Evolutionary conservation across 35 echinoderm and acorn worm species (phyloP), one percentile per base, ranked within the genome.

Genomic region (Eucidaris tribuloides): DNA sequence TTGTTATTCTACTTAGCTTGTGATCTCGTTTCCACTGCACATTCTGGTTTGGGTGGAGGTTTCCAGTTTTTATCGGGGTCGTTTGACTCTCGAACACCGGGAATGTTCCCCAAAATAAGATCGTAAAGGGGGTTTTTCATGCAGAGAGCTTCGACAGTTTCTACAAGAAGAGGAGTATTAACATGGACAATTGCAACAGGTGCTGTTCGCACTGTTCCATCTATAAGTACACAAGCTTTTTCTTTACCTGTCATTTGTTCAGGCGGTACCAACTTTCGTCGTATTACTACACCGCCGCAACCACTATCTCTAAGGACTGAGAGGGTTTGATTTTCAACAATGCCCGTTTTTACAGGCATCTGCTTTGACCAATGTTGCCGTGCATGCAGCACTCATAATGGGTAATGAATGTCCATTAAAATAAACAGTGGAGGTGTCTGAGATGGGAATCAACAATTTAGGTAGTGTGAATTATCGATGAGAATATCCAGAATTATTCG

Each of bases 91-190:
- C 84, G 33, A 19, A 86, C 83, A 58, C 83, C 83, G 22, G 7
- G 5, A 9, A 79, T 7, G 78, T 87, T 87, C 20, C 71, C 71
- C 30, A 87, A 30, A 11, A 87, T 79, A 7, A 87, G 39, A 41
- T 87, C 23, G 7, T 87, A 87, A 6, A 87, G 17, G 31, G 36
- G 84, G 40, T 24, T 60, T 1, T 87, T 58, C 68, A 87, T 80
- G 50, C 83, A 79, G 7, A 86, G 38, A 0, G 84, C 84, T 23
- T 38, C 15, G 17, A 87, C 52, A 54, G 22, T 34, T 3, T 46
- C 84, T 39, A 42, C n/a, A 48, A 50, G 79, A 58, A 52, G 79
- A 20, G 84, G 84, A 0, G 84, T 80, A 30, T 87, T 71, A 38
- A 87, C 46, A 22, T 79, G 14, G 44, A 86, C 78, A 20, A 15